Base-by-base conservation (phyloP, 2,888 invertebrate genomes). In the Horisme vitalbata region DNA sequence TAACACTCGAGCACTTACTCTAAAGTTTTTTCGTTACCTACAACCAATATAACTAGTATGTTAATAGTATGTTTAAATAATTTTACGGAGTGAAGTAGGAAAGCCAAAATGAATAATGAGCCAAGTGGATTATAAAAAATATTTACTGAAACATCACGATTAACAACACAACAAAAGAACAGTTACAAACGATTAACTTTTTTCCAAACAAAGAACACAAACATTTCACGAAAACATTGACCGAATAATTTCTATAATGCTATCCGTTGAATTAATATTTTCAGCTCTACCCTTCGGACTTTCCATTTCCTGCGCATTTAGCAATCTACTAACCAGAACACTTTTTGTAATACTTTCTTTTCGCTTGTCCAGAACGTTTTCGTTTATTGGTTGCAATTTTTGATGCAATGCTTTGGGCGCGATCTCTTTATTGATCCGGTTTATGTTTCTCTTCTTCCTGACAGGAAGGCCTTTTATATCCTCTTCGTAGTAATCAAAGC, bases 401-500 rank as follows among this genome's bases (percentile, higher is more conserved):
- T 48, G 21, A 45, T 41, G 14, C 9, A 37, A 12, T 26, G 28
- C 38, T 24, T 10, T 28, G 30, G 14, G 12, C 26, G 15, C 8
- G 15, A 33, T 30, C 45, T 50, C 41, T 23, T 31, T 36, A 18
- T 32, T 27, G 5, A 32, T 7, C 15, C 13, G 24, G 4, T 41
- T 21, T 28, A 61, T 53, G 26, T 57, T 59, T 55, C 83, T 66
- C 45, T 70, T 74, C 44, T 47, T 75, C 35, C 83, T 68, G 8
- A 77, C 60, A 10, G 83, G 81, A 8, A 80, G 57, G n/a, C 81
- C 83, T 67, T 70, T 80, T 4, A 75, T 59, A 33, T 78, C 78
- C n/a, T 81, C 75, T 12, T 81, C 82, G 37, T 83, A 81, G 26
- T 83, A 82, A 32, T 81, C 79, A 5, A 61, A 59, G n/a, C 66